phyloP scores from a whole-genome alignment of 92 coral and sea anemone genomes.

The Pocillopora meandrina region DNA sequence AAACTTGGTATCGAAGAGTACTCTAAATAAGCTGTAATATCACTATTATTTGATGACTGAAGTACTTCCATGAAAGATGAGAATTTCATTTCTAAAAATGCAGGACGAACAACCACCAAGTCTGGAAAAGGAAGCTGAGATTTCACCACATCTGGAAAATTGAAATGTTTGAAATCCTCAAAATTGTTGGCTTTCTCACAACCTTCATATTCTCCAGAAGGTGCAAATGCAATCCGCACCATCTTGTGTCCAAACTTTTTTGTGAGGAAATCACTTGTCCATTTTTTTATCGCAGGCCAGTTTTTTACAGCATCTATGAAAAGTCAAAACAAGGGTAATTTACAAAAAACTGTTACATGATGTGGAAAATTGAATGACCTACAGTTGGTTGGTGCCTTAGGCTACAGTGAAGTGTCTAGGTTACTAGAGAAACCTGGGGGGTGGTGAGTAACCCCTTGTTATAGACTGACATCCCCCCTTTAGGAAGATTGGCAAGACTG shows the following conservation, averaged over 20 bases:
- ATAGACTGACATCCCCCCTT: too few relatives aligned
- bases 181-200: conserved; percentile 75
- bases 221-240: conserved; percentile 80
- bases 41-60: conserved; percentile 41
- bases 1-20: conserved; percentile 81
- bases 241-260: conserved; percentile 65
- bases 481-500: too few relatives aligned
- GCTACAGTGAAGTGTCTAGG: too few relatives aligned
- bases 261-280: conserved; percentile 75
- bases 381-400: too few relatives aligned
- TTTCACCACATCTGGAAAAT: conserved; percentile 66
- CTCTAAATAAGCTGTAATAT: conserved; percentile 79
- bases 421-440: too few relatives aligned
- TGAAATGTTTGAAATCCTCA: conserved; percentile 68
- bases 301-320: conserved; percentile 66
- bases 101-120: conserved; percentile 88
- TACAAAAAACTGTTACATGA: background rate
- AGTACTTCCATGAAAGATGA: conserved; percentile 69
- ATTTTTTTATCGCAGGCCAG: conserved; percentile 85
- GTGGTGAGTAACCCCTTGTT: too few relatives aligned
- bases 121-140: conserved; percentile 78
- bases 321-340: background rate
- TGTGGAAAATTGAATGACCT: background rate
- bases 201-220: conserved; percentile 87
- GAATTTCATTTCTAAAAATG: conserved; percentile 72